A percentile compares a stretch with the other conserved stretches of the same genome.
These are phyloP conservation scores for Suricata suricatta DNA, from an alignment of 2,113 vertebrate genomes.

Conservation along the genomic window DNA sequence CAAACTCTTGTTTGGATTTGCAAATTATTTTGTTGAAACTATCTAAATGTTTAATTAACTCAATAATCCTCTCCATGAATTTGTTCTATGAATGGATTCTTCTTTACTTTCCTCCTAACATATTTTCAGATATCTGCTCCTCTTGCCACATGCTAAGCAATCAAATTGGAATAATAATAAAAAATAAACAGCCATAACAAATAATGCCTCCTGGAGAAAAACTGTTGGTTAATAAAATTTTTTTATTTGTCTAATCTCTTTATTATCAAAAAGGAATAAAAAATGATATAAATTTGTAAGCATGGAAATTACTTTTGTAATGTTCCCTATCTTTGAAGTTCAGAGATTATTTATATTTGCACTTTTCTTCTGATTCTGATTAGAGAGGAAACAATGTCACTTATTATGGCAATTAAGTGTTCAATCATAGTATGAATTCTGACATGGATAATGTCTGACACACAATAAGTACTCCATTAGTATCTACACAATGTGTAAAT, in stretches of 20 bases:
- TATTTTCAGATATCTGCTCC: not conserved
- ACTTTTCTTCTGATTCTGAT: not conserved
- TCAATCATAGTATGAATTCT: not conserved
- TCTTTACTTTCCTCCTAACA: not conserved
- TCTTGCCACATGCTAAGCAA: not conserved
- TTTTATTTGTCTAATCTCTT: not conserved
- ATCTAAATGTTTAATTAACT: slow-evolving; percentile 21
- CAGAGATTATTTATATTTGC: not conserved
- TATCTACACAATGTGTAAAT: not conserved
- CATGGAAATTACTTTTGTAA: not conserved
- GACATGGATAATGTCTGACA: not conserved
- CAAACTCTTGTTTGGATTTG: not conserved
- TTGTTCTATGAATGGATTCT: not conserved
- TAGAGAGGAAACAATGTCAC: not conserved
- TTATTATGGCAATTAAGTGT: not conserved
- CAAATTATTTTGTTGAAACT: not conserved
- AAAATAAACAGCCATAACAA: not conserved
- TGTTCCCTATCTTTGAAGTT: not conserved
- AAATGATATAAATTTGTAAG: not conserved
- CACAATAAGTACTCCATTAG: not conserved
- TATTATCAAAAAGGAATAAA: not conserved
- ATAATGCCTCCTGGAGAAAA: not conserved
- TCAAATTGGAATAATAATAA: not conserved
- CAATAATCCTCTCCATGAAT: not conserved
- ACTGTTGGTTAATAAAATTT: not conserved